Conservation (phyloP, 1,140 invertebrate genomes). For the Aphis gossypii region DNA sequence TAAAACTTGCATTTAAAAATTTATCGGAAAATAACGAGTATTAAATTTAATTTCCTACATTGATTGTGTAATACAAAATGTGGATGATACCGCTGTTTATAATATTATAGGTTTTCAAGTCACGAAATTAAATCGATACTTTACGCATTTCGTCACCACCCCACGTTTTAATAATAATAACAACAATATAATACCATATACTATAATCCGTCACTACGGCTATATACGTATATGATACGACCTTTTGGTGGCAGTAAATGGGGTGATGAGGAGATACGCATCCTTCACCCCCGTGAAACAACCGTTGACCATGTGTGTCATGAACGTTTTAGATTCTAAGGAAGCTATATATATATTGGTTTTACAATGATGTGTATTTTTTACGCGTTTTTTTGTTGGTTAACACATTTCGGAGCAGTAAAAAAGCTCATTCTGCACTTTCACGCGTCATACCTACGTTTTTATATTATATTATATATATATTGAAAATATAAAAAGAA, state of each 20-base stretch:
- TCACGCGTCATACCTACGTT: background rate
- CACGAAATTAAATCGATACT: background rate
- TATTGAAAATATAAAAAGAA: background rate
- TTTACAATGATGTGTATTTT: background rate
- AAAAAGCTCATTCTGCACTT: background rate
- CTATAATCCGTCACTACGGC: background rate
- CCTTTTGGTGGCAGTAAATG: background rate
- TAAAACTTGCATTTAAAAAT: background rate
- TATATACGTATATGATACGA: background rate
- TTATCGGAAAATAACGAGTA: background rate
- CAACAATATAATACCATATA: background rate
- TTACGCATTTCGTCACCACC: background rate
- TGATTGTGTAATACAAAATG: background rate
- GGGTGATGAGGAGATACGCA: background rate
- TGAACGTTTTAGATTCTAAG: background rate
- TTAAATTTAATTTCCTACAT: background rate
- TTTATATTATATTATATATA: background rate
- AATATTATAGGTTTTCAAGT: background rate
- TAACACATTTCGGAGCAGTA: background rate
- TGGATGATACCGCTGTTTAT: background rate
- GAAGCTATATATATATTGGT: background rate
- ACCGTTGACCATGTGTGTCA: background rate
- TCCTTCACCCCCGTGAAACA: background rate
- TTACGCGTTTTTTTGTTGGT: background rate
- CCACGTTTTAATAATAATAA: background rate